Evolutionary conservation across 2,797 vertebrate genomes (phyloP).

Genomic region (Distichodus sexfasciatus): DNA sequence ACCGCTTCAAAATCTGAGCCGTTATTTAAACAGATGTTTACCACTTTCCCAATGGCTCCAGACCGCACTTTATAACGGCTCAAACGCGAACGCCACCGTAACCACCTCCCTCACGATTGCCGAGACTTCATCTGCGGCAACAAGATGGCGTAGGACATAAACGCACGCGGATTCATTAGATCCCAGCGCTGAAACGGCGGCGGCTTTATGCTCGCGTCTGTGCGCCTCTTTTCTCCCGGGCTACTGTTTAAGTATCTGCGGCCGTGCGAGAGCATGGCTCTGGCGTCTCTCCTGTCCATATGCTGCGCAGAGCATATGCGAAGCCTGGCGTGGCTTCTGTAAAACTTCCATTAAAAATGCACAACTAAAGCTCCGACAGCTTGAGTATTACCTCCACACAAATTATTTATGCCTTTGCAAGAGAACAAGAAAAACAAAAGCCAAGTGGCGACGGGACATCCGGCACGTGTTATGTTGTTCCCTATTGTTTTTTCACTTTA

Average conservation of each 20-base stretch:
- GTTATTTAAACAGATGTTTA: conserved; percentile 77
- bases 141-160: conserved; percentile 81
- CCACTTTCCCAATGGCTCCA: conserved; percentile 70
- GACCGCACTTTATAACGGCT: conserved; percentile 71
- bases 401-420: conserved; percentile 79
- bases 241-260: conserved; percentile 76
- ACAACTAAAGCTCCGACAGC: conserved; percentile 84
- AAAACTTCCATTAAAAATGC: conserved; percentile 85
- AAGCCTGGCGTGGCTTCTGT: conserved; percentile 80
- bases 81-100: conserved; percentile 65
- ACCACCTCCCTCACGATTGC: conserved; percentile 70
- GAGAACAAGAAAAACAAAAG: conserved; percentile 47
- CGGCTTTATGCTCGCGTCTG: conserved; percentile 77
- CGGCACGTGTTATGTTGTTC: conserved; percentile 66
- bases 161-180: conserved; percentile 78
- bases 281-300: conserved; percentile 71
- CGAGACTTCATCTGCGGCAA: conserved; percentile 77
- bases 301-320: conserved; percentile 78
- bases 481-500: conserved; percentile 23
- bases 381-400: conserved; percentile 83
- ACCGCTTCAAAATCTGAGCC: conserved; percentile 44
- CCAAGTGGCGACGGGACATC: conserved; percentile 69
- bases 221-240: conserved; percentile 72
- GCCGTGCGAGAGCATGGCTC: conserved; percentile 76
- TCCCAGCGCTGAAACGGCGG: conserved; percentile 75